A percentile compares a stretch with the other conserved stretches of the same genome.
These are phyloP conservation scores for Leptothorax acervorum DNA, from an alignment of 2,888 invertebrate species.

Conservation along the genomic window DNA sequence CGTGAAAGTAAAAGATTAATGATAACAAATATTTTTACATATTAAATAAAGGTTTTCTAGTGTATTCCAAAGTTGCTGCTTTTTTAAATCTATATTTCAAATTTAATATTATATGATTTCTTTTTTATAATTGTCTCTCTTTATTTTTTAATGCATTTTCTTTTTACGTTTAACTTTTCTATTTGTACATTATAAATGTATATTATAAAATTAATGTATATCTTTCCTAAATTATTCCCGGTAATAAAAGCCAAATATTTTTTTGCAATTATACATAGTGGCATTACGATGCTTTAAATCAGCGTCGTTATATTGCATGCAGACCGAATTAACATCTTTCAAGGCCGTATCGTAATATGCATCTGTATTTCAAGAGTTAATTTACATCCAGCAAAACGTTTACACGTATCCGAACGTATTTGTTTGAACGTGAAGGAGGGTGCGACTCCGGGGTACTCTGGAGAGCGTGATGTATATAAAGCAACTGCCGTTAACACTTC, in stretches of 20 bases:
- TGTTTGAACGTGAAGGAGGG: not conserved
- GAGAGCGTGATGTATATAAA: slow-evolving; percentile 61
- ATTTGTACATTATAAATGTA: not conserved
- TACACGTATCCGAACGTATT: slow-evolving; percentile 1
- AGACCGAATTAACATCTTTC: slow-evolving; percentile 15
- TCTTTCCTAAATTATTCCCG: not conserved
- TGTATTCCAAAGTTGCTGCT: not conserved
- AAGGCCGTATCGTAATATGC: slow-evolving; percentile 6
- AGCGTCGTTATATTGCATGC: not conserved
- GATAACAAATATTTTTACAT: not conserved
- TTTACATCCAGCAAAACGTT: not conserved
- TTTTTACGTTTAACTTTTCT: not conserved
- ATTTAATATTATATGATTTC: not conserved
- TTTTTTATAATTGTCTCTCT: not conserved
- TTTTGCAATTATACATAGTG: not conserved
- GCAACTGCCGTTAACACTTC: slow-evolving; percentile 52
- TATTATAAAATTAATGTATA: not conserved
- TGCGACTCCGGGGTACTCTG: not conserved
- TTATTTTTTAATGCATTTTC: not conserved
- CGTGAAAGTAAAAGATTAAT: not conserved
- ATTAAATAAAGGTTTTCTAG: not conserved
- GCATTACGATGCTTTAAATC: not conserved
- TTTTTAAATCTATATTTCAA: not conserved
- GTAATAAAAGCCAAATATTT: not conserved
- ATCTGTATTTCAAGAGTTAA: slow-evolving; percentile 16